Base-by-base conservation (phyloP, 2,888 invertebrate genomes). In the Xestia sexstrigata region DNA sequence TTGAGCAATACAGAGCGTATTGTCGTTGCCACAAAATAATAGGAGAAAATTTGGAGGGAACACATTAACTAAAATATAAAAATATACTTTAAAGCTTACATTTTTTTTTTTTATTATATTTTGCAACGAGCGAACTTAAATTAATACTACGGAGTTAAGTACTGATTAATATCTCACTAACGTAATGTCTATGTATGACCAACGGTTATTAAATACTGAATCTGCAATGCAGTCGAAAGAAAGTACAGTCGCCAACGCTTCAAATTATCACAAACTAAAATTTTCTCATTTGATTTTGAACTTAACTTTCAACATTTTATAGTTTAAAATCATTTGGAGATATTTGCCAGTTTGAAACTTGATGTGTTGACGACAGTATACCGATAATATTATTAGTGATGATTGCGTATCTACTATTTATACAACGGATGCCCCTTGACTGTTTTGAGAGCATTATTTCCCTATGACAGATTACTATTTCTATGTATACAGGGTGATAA, bases 1-100 rank as follows among this genome's bases (percentile, higher is more conserved):
- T 95, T 96, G 96, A 96, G 96, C 96, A 96, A 96, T 94, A 96
- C 95, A 90, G 74, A 85, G 62, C 82, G 95, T 96, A 96, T 96
- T 95, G 96, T 95, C 95, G 92, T 93, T 93, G 93, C 91, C 93
- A 94, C 92, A 91, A 91, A 91, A 85, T 79, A 90, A 89, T 78
- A 81, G 81, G 79, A 87, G 68, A 81, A 85, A 82, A 76, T 86
- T 90, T 94, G 93, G 93, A 95, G 93, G 94, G 94, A 94, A 91
- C 81, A 74, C 76, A 87, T 92, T 82, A 90, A 82, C 80, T 89
- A 89, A 89, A 85, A 89, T 89, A 90, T 88, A 90, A 91, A 88
- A 91, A 88, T 89, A 89, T 87, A 79, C 2, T 42, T 93, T 94
- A 94, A 94, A 94, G 93, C 94, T 94, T 93, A 93, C 87, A 91